Evolutionary conservation across 2,888 invertebrate species (phyloP).

Genomic region (Nymphalis c-album): DNA sequence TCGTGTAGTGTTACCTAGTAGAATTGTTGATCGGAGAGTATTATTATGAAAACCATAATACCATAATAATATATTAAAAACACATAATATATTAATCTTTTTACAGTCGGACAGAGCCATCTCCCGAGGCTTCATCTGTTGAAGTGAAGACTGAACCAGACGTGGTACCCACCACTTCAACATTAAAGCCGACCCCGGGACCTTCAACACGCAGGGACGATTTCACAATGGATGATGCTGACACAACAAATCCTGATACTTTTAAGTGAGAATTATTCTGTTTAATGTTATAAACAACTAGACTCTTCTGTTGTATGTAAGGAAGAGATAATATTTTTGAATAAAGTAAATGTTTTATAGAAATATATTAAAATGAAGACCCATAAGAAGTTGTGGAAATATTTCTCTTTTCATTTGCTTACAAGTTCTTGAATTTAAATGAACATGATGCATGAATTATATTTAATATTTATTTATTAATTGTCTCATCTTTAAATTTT

Average conservation of each 20-base stretch:
- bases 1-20: too few relatives aligned
- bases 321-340: too few relatives aligned
- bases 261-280: conserved; percentile 23
- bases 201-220: conserved; percentile 57
- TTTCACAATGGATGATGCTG: conserved; percentile 28
- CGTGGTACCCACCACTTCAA: conserved; percentile 60
- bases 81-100: background rate
- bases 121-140: conserved; percentile 43
- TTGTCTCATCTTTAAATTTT: conserved; percentile 32
- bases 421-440: too few relatives aligned
- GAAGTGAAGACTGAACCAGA: conserved; percentile 60
- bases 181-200: conserved; percentile 46
- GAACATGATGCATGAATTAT: too few relatives aligned
- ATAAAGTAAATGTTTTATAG: too few relatives aligned
- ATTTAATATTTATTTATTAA: too few relatives aligned
- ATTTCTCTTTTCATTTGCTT: too few relatives aligned
- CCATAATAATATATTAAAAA: too few relatives aligned
- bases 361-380: too few relatives aligned
- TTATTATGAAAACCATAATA: background rate
- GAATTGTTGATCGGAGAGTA: too few relatives aligned
- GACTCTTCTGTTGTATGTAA: too few relatives aligned
- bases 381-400: too few relatives aligned
- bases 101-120: conserved; percentile 49
- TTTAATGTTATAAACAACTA: conserved; percentile 42
- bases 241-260: conserved; percentile 27